Evolutionary conservation across 2,113 vertebrate species (phyloP).

Genomic region (Scalopus aquaticus): DNA sequence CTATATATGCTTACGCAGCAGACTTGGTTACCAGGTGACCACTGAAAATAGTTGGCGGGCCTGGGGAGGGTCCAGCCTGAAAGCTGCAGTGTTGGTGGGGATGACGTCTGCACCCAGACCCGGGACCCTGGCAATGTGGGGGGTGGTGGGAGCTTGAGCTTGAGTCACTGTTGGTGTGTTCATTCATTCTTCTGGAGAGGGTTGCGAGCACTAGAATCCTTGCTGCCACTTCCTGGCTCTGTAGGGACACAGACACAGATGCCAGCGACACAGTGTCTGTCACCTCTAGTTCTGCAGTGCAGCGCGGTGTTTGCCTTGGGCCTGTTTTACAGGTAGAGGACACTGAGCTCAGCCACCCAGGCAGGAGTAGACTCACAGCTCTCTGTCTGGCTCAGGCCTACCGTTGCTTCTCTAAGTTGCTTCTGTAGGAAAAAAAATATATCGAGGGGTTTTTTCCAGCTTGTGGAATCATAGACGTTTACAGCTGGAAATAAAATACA

Average conservation of each 20-base stretch:
- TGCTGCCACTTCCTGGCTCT: rapidly evolving
- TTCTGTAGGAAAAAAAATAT: not conserved
- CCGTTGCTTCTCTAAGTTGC: not conserved
- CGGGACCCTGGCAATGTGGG: not conserved
- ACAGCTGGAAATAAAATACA: not conserved
- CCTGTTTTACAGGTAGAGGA: rapidly evolving
- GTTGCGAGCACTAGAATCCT: not conserved
- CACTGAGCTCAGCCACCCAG: too few relatives aligned
- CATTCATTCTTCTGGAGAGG: not conserved
- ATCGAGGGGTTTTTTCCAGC: not conserved
- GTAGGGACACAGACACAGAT: too few relatives aligned
- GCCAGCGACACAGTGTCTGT: too few relatives aligned
- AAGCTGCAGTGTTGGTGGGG: not conserved
- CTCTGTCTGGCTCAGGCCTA: not conserved
- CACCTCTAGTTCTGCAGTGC: rapidly evolving
- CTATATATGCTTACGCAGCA: not conserved
- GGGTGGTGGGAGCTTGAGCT: too few relatives aligned
- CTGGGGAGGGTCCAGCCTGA: not conserved
- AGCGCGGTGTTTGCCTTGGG: not conserved
- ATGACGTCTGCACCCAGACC: not conserved
- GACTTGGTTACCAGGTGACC: not conserved
- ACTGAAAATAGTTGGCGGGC: not conserved
- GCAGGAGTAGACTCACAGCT: too few relatives aligned
- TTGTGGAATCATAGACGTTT: not conserved
- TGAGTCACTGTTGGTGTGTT: not conserved